phyloP scores from a whole-genome alignment of 1,140 invertebrate genomes.

The Idris sp. region DNA sequence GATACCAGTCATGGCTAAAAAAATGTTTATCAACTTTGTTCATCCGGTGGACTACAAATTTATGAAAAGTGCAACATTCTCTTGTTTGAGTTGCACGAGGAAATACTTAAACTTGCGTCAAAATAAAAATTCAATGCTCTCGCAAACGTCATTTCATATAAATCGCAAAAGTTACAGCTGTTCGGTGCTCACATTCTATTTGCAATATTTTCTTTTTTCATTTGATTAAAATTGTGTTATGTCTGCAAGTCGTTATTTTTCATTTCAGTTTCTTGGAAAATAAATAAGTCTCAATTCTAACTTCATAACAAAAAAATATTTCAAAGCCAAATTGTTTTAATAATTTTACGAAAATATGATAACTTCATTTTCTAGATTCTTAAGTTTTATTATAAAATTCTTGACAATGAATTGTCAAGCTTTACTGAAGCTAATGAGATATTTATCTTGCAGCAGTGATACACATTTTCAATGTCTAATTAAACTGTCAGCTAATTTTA shows the following conservation, averaged over 20 bases:
- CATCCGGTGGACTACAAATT: conserved; percentile 15
- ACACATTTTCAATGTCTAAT: conserved; percentile 37
- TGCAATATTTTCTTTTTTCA: neutral
- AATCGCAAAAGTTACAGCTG: conserved; percentile 10
- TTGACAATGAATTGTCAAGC: too few relatives aligned
- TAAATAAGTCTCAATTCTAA: too few relatives aligned
- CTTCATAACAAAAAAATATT: too few relatives aligned
- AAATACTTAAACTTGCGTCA: conserved; percentile 8
- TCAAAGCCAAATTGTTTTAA: neutral
- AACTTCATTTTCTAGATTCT: too few relatives aligned
- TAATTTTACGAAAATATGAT: too few relatives aligned
- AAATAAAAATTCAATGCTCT: conserved; percentile 18
- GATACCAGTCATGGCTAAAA: too few relatives aligned
- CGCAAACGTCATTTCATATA: conserved; percentile 8
- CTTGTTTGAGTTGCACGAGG: conserved; percentile 2
- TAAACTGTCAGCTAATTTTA: conserved; percentile 21
- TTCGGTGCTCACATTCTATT: neutral
- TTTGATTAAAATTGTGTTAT: neutral
- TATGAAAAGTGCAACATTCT: conserved; percentile 7
- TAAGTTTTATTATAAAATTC: too few relatives aligned
- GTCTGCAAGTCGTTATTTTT: neutral
- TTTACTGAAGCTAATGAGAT: neutral
- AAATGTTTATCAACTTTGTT: conserved; percentile 61
- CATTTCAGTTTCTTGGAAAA: too few relatives aligned
- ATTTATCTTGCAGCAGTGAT: conserved; percentile 10